These are phyloP conservation scores for Mustela erminea DNA, from an alignment of 2,797 vertebrate genomes.

Conservation along the genomic window DNA sequence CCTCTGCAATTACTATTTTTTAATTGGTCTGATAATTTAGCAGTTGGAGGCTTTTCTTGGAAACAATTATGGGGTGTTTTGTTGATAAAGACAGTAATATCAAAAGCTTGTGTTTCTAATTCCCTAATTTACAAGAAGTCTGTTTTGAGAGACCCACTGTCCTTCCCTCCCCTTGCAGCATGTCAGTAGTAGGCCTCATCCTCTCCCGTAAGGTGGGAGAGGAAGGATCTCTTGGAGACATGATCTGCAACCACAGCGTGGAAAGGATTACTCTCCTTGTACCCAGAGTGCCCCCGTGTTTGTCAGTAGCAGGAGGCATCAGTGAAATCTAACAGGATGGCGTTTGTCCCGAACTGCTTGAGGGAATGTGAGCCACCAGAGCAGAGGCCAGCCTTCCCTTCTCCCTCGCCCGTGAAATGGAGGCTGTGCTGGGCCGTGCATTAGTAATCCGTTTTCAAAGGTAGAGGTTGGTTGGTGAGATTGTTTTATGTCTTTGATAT, in stretches of 20 bases:
- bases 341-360: background rate
- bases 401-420: background rate
- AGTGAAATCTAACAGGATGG: background rate
- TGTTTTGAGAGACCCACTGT: background rate
- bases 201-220: background rate
- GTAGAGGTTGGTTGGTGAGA: background rate
- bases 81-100: background rate
- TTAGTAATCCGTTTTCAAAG: background rate
- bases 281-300: too few relatives aligned
- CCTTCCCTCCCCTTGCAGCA: background rate
- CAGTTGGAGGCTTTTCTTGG: background rate
- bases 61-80: background rate
- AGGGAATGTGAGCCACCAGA: background rate
- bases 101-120: background rate
- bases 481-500: background rate
- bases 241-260: background rate
- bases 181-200: background rate
- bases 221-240: background rate
- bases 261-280: background rate
- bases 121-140: background rate
- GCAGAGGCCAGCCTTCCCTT: background rate
- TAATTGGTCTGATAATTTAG: background rate
- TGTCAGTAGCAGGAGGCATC: background rate
- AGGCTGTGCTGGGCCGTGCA: background rate
- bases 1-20: background rate